Evolutionary conservation across 23 tunicate genomes (phyloP), one percentile per base, ranked within the genome.

Genomic region (Styela plicata): DNA sequence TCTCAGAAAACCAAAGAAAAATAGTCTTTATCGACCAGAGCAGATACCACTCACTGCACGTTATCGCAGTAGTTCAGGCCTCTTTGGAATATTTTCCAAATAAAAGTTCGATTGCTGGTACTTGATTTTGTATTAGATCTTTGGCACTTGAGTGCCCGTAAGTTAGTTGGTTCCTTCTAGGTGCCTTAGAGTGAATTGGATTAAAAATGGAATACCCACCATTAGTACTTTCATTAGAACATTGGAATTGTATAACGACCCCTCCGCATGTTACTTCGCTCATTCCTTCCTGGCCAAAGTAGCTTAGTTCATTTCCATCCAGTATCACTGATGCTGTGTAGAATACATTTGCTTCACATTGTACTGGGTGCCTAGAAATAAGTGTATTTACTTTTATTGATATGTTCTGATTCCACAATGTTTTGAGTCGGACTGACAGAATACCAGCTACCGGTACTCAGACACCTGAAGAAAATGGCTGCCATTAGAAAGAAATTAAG

Each of bases 201-300:
- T 21, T 19, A 19, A 19, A 61, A 21, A 61, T 27, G 0, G 0
- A 22, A 17, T 52, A 33, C 81, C 13, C 27, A 70, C 97, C 97
- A 74, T 91, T 91, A 22, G 97, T 91, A 61, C 97, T 91, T 33
- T 91, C 97, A 83, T 80, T 86, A 29, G 97, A 91, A 52, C 97
- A 91, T 33, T 91, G 97, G 57, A 91, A 91, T 57, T 91, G 97
- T 3, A 91, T 86, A n/a, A 86, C 79, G 7, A 91, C 85, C 16
- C 80, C 97, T 63, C 80, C 85, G 65, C 97, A 85, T 23, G 64
- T 82, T 2, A 91, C 97, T 77, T 91, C 97, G 22, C 83, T 80
- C 63, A 91, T 57, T 26, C 97, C 97, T 34, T 91, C 97, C 83
- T 91, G 97, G 52, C 97, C 97, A 87, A 91, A 91, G 67, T 91